A percentile compares a stretch with the other conserved stretches of the same genome.
Conservation (phyloP, 1,140 invertebrate genomes). For the Goniozus legneri region DNA sequence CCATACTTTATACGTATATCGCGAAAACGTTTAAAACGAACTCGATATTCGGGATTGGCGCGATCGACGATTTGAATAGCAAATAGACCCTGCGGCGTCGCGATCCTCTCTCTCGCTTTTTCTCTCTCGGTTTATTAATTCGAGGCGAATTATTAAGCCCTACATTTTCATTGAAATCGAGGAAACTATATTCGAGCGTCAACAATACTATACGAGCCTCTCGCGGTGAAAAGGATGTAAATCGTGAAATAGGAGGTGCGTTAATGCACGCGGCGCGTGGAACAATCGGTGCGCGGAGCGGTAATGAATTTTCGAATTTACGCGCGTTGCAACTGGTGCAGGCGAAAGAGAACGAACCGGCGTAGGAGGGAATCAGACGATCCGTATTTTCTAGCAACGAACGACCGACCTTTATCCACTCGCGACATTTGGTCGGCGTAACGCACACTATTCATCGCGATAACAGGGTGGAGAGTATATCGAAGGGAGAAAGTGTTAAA, state of each 20-base stretch:
- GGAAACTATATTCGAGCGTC: conserved; percentile 32
- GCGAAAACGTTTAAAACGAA: too few species aligned
- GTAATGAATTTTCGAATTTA: conserved; percentile 36
- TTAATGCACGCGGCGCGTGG: conserved; percentile 23
- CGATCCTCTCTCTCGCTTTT: too few species aligned
- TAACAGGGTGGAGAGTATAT: conserved; percentile 8
- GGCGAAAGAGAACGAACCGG: too few species aligned
- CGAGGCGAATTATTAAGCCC: too few species aligned
- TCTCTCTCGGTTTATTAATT: too few species aligned
- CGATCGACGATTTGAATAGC: too few species aligned
- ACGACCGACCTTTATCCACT: conserved; percentile 32
- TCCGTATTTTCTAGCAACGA: conserved; percentile 29
- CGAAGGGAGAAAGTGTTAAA: too few species aligned
- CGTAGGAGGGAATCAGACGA: too few species aligned
- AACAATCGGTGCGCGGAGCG: conserved; percentile 24
- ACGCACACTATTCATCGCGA: conserved; percentile 31
- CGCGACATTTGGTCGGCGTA: conserved; percentile 30
- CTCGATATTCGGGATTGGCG: too few species aligned
- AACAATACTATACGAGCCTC: conserved; percentile 28
- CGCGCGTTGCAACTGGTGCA: conserved; percentile 29
- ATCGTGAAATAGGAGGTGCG: conserved; percentile 20
- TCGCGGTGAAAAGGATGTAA: conserved; percentile 18
- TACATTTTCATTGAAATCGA: conserved; percentile 22
- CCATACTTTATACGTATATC: too few species aligned
- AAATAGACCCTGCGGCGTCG: too few species aligned